Evolutionary conservation across 1,140 invertebrate species (phyloP).

Genomic region (Lerema accius): DNA sequence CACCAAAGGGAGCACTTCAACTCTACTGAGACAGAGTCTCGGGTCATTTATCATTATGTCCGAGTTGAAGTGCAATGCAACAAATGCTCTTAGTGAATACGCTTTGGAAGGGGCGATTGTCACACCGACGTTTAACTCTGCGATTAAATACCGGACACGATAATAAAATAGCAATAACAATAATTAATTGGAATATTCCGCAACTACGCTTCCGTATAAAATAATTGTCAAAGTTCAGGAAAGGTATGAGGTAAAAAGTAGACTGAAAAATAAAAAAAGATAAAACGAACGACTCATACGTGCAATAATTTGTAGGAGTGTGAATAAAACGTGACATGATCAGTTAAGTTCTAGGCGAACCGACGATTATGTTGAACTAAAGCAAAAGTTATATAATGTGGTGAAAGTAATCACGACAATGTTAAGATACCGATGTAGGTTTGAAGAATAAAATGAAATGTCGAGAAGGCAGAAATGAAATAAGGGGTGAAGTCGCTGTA

Average conservation of each 20-base stretch:
- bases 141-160: neutral
- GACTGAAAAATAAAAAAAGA: constrained; percentile 55
- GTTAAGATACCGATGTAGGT: constrained; percentile 69
- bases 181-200: constrained; percentile 46
- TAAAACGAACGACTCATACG: constrained; percentile 58
- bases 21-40: constrained; percentile 36
- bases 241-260: constrained; percentile 50
- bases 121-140: constrained; percentile 61
- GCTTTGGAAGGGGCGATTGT: constrained; percentile 77
- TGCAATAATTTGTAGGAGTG: constrained; percentile 62
- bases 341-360: constrained; percentile 70
- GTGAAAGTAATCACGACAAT: constrained; percentile 68
- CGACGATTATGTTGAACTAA: constrained; percentile 68
- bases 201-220: constrained; percentile 73
- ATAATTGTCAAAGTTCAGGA: constrained; percentile 58
- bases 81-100: constrained; percentile 61
- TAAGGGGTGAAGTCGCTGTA: constrained; percentile 78
- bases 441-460: constrained; percentile 73
- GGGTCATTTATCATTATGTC: neutral
- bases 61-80: constrained; percentile 57
- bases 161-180: neutral
- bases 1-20: constrained; percentile 55
- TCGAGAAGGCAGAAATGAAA: constrained; percentile 74
- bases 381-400: constrained; percentile 73
- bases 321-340: constrained; percentile 57